phyloP scores from a whole-genome alignment of 2,797 vertebrate species.

The Parotocinclus haroldoi region DNA sequence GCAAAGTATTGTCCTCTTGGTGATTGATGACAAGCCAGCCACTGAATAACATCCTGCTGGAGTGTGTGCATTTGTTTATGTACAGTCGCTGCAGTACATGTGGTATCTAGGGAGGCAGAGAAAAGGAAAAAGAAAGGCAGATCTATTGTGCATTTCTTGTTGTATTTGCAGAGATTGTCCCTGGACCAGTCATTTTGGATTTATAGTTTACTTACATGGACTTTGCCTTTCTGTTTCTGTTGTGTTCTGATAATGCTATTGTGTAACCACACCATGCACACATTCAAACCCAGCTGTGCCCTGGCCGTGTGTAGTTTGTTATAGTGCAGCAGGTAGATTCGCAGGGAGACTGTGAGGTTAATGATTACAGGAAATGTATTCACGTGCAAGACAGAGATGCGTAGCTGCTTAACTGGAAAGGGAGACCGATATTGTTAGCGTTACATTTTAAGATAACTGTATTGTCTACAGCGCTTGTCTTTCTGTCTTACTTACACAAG shows the following conservation, averaged over 20 bases:
- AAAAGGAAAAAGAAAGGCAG: background rate
- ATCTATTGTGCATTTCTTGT: too few relatives aligned
- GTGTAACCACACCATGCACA: too few relatives aligned
- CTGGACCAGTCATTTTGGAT: background rate
- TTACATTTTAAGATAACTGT: too few relatives aligned
- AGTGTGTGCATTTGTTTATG: slow-evolving; percentile 4
- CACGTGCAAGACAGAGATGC: slow-evolving; percentile 19
- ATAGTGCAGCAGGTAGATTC: background rate
- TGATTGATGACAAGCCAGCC: slow-evolving; percentile 60
- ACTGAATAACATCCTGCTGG: slow-evolving; percentile 58
- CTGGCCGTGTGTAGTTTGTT: background rate
- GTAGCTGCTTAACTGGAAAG: slow-evolving; percentile 1
- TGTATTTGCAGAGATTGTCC: background rate
- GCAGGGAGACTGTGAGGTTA: slow-evolving; percentile 3
- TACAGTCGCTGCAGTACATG: background rate
- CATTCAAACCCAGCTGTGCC: slow-evolving; percentile 22
- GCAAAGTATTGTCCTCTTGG: slow-evolving; percentile 56
- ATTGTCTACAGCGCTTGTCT: too few relatives aligned
- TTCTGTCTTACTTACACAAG: too few relatives aligned
- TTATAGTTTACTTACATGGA: background rate
- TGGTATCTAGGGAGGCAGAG: background rate
- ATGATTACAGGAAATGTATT: background rate
- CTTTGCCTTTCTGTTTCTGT: background rate
- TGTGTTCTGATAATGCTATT: too few relatives aligned
- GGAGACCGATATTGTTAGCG: background rate